A percentile compares a stretch with the other conserved stretches of the same genome.
These are phyloP conservation scores for Ageneiosus marmoratus DNA, from an alignment of 2,113 vertebrate species.

Conservation along the genomic window DNA sequence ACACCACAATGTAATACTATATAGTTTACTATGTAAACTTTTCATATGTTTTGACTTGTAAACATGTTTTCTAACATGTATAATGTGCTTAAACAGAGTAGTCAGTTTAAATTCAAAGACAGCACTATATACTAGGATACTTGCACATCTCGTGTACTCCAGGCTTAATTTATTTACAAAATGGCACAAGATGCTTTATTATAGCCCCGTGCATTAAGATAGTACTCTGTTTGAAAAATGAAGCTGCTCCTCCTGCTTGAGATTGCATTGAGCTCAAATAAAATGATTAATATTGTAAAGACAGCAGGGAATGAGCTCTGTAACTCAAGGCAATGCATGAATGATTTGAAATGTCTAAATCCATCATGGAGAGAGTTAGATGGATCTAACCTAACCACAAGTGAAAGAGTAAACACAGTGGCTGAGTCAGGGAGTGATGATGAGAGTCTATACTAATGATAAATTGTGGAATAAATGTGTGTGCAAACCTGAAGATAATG, in stretches of 20 bases:
- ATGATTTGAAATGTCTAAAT: constrained; percentile 45
- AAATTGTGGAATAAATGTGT: constrained; percentile 3
- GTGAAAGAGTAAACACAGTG: constrained; percentile 33
- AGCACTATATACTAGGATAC: neutral
- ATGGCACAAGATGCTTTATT: neutral
- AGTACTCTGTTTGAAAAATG: constrained; percentile 41
- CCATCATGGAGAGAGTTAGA: constrained; percentile 21
- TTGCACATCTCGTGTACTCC: neutral
- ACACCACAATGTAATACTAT: too few relatives aligned
- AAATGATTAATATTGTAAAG: constrained; percentile 47
- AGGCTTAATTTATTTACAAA: neutral
- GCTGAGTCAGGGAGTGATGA: constrained; percentile 5
- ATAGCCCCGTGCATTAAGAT: neutral
- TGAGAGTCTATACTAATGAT: neutral
- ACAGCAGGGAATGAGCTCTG: neutral
- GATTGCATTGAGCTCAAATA: constrained; percentile 48
- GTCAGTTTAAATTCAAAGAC: neutral
- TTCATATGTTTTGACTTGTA: too few relatives aligned
- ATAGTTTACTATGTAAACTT: too few relatives aligned
- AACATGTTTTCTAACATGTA: too few relatives aligned
- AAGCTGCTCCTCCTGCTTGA: constrained; percentile 15
- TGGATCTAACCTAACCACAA: constrained; percentile 37
- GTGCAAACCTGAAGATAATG: neutral
- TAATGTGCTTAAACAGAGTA: neutral
- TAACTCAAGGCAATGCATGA: constrained; percentile 21